These are phyloP conservation scores for Hemiscyllium ocellatum DNA, from an alignment of 2,113 vertebrate genomes.

Conservation along the genomic window DNA sequence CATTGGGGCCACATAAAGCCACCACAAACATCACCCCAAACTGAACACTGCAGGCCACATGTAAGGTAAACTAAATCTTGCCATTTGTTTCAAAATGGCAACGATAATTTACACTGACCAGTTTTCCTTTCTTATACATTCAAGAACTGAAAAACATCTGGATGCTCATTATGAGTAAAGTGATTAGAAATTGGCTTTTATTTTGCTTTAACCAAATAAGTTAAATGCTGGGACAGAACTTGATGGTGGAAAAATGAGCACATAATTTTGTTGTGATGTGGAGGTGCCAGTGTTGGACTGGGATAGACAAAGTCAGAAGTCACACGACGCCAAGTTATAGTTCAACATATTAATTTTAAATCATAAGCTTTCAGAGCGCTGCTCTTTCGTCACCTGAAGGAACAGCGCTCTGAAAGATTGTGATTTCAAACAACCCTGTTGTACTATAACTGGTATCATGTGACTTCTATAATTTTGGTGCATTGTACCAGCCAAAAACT, in stretches of 20 bases:
- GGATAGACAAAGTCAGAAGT: too few species aligned
- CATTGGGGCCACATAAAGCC: neutral
- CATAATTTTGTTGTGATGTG: neutral
- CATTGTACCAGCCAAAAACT: neutral
- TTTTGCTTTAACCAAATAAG: neutral
- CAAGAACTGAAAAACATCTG: neutral
- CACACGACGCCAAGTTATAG: too few species aligned
- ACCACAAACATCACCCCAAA: neutral
- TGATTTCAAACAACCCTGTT: too few species aligned
- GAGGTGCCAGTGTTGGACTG: too few species aligned
- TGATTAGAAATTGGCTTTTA: neutral
- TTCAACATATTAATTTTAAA: too few species aligned
- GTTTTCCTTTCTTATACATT: neutral
- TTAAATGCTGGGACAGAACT: neutral
- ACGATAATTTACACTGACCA: neutral
- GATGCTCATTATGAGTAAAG: neutral
- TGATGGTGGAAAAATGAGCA: neutral
- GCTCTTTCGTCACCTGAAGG: too few species aligned
- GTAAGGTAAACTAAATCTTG: neutral
- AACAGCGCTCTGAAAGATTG: too few species aligned
- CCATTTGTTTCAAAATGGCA: neutral
- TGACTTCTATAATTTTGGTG: neutral
- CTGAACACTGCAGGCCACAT: neutral
- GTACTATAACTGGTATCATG: too few species aligned
- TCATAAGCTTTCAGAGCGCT: too few species aligned